Base-by-base conservation (phyloP, 2,797 vertebrate genomes). In the Sebastes alutus region DNA sequence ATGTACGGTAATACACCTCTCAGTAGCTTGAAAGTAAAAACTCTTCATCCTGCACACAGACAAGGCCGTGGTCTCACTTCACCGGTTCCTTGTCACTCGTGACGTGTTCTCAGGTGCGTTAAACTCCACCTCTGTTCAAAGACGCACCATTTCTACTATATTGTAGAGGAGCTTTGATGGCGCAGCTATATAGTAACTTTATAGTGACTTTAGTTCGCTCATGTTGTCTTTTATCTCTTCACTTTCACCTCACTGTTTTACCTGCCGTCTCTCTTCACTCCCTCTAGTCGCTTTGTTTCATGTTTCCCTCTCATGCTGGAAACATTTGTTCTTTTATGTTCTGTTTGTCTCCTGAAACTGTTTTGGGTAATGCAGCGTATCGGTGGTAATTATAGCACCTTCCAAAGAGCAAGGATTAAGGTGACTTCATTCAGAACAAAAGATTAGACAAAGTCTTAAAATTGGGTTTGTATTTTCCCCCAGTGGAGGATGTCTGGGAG, bases 321-420 rank as follows among this genome's bases (percentile, higher is more conserved):
- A 75, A 72, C 22, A 60, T 72, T 69, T 49, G n/a, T 84, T 80
- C 63, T 78, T 78, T 83, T 35, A 38, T 75, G 58, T 82, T 79
- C 29, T 32, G 66, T 80, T 81, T 87, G 69, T 78, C 69, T 85
- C 74, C 25, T 75, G 77, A 78, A 75, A 75, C 72, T 52, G 81
- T 85, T 80, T 77, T 72, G 63, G 63, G 71, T 83, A 78, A 84
- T 72, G 38, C 61, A 22, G 65, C 73, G n/a, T 77, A 81, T 75
- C 58, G 29, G 35, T 29, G 32, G 71, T 89, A 87, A 90, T 90
- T 91, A 85, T 59, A 83, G 78, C 74, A 32, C 33, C 70, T 89
- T 86, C 73, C 85, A 82, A 83, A 83, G 75, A 77, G 76, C 78
- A 35, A 35, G 74, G 70, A 91, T 84, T 84, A 80, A 85, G 73